phyloP scores from a whole-genome alignment of 2,797 vertebrate species.

The Oreortyx pictus region DNA sequence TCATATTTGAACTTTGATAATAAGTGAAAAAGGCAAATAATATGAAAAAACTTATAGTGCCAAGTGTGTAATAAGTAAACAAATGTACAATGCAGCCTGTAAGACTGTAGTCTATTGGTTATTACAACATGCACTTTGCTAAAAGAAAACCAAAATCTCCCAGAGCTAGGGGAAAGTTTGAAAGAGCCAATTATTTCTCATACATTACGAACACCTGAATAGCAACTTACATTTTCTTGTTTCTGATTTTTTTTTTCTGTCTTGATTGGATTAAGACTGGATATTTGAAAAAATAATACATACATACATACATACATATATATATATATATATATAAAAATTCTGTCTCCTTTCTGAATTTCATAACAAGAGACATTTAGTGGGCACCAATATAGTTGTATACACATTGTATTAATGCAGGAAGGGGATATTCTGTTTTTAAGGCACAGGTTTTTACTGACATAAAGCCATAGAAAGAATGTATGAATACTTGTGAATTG shows the following conservation, averaged over 20 bases:
- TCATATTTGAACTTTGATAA: not conserved
- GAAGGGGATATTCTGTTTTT: not conserved
- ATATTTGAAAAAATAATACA: not conserved
- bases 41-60: not conserved
- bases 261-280: not conserved
- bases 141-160: constrained; percentile 24
- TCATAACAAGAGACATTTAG: not conserved
- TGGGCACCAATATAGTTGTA: not conserved
- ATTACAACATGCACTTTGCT: not conserved
- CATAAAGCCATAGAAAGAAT: not conserved
- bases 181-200: not conserved
- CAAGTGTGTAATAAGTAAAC: not conserved
- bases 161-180: not conserved
- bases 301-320: no score
- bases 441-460: not conserved
- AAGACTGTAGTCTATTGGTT: not conserved
- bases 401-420: fast-evolving
- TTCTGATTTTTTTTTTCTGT: not conserved
- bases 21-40: not conserved
- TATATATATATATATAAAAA: not conserved
- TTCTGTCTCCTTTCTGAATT: not conserved
- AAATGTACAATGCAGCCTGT: not conserved
- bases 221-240: not conserved
- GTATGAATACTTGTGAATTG: not conserved
- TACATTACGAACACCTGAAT: not conserved